Conservation (phyloP, 2,797 vertebrate species). For the Periophthalmus magnuspinnatus region DNA sequence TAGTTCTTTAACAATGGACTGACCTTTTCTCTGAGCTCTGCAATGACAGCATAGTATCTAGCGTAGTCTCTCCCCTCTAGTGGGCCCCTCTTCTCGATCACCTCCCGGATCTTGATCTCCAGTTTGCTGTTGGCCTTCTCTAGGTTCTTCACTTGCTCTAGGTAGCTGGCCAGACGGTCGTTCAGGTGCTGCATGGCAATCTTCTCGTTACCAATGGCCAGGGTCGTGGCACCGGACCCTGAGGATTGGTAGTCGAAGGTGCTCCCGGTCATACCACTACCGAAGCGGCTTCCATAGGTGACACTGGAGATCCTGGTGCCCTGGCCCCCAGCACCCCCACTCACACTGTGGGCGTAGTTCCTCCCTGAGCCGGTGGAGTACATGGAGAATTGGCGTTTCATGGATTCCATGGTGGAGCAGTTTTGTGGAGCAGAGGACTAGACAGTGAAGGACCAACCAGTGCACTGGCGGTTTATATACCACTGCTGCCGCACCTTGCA, state of each 20-base stretch:
- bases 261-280: slow-evolving; percentile 23
- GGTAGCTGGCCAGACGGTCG: slow-evolving; percentile 85
- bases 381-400: slow-evolving; percentile 20
- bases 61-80: slow-evolving; percentile 75
- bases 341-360: slow-evolving; percentile 74
- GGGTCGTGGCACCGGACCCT: slow-evolving; percentile 15
- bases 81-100: slow-evolving; percentile 81
- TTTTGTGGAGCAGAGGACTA: slow-evolving; percentile 16
- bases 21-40: slow-evolving; percentile 84
- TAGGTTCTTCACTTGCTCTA: slow-evolving; percentile 84
- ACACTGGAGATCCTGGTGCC: slow-evolving; percentile 79
- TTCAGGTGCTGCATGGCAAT: slow-evolving; percentile 86
- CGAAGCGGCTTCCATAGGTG: slow-evolving; percentile 20
- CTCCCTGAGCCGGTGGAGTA: not conserved
- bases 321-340: slow-evolving; percentile 80
- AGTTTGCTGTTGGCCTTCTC: slow-evolving; percentile 81
- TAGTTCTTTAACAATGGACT: slow-evolving; percentile 33
- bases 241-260: slow-evolving; percentile 29
- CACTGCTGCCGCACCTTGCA: slow-evolving; percentile 46
- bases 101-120: slow-evolving; percentile 85
- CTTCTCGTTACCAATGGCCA: slow-evolving; percentile 80
- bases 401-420: slow-evolving; percentile 47
- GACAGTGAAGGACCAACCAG: slow-evolving; percentile 28
- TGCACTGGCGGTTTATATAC: slow-evolving; percentile 51
- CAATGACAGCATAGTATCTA: slow-evolving; percentile 74